Base-by-base conservation (phyloP, 2,113 vertebrate species). In the Tringa solitaria region DNA sequence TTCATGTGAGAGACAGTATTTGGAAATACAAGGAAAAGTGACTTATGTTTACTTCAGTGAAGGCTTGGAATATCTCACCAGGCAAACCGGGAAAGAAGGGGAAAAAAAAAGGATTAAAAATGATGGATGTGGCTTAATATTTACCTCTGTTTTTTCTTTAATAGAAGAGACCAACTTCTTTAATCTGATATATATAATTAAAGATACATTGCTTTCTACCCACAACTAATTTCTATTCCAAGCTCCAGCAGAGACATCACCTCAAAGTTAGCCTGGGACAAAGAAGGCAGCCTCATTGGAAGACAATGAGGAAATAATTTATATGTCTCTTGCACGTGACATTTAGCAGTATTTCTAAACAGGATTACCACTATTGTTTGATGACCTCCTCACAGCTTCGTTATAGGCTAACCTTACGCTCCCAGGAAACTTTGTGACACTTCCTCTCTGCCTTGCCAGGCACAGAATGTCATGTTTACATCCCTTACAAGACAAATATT, bases 21-120 rank as follows among this genome's bases (percentile, higher is more conserved):
- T 86, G 84, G 78, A 96, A 93, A 74, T 68, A 37, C 30, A 79
- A 70, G n/a, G 24, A 84, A 92, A 90, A 90, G 43, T 86, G 56
- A 73, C 43, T 97, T 70, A 84, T 14, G 60, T 83, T 89, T 74
- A 79, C 45, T 63, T 61, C 50, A 70, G 23, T 43, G 48, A 70
- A 81, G 28, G 3, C 45, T 82, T 9, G 6, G 48, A 93, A 73
- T 94, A 83, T 30, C n/a, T 67, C 91, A 93, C 27, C 48, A 84
- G 50, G 43, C 11, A 75, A 83, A 90, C 9, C 3, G 22, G 32
- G 23, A 82, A 84, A 64, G 14, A 72, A 54, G 37, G 33, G 68
- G 33, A 33, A 68, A 48, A 84, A 46, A n/a, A n/a, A 46, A 70
- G 41, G 15, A 65, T 43, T 39, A 26, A 63, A 90, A 7, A 6